Evolutionary conservation across 2,797 vertebrate species (phyloP).

Genomic region (Rachycentron canadum): DNA sequence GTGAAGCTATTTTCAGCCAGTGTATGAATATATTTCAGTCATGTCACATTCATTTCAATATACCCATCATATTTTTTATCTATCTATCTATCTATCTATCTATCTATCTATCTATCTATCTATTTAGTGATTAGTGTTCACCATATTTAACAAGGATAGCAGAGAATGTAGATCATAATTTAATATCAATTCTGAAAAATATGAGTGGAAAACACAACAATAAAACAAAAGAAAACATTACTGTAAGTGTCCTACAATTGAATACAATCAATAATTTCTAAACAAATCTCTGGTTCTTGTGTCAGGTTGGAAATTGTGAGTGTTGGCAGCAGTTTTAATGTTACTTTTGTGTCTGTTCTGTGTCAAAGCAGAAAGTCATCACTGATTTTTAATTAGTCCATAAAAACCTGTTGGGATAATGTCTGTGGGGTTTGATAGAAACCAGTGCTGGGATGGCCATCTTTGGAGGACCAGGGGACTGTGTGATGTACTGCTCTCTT

Average conservation of each 20-base stretch:
- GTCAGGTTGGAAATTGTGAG: not conserved
- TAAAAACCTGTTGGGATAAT: slow-evolving; percentile 45
- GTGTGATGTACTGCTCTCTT: not conserved
- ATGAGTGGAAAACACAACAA: not conserved
- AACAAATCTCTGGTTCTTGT: not conserved
- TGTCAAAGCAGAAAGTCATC: slow-evolving; percentile 35
- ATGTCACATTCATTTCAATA: slow-evolving; percentile 28
- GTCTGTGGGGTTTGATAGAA: slow-evolving; percentile 32
- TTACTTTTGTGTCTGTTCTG: slow-evolving; percentile 34
- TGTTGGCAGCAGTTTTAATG: not conserved
- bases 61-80: slow-evolving; percentile 6
- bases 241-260: not conserved
- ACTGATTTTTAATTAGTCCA: slow-evolving; percentile 41
- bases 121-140: not conserved
- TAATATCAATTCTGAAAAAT: not conserved
- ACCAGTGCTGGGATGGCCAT: slow-evolving; percentile 29
- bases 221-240: not conserved
- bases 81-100: slow-evolving; percentile 29
- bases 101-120: slow-evolving; percentile 15
- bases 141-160: not conserved
- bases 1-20: slow-evolving; percentile 37
- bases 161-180: not conserved
- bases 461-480: slow-evolving; percentile 26
- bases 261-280: not conserved
- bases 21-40: slow-evolving; percentile 39